These are phyloP conservation scores for Narcine bancroftii DNA, from an alignment of 2,113 vertebrate genomes.

Conservation along the genomic window DNA sequence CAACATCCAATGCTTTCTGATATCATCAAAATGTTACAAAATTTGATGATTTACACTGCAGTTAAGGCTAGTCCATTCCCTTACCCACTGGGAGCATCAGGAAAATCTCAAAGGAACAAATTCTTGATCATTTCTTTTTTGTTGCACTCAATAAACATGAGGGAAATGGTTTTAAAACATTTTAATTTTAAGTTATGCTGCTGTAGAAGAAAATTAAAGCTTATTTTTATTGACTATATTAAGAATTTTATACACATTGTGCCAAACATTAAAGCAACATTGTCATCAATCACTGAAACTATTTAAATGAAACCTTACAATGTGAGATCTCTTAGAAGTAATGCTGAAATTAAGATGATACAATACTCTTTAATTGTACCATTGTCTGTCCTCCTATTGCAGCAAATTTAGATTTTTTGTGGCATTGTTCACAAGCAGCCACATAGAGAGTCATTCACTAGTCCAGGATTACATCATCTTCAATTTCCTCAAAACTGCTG, in stretches of 20 bases:
- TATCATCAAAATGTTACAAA: neutral
- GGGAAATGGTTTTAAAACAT: no score
- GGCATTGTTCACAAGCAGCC: neutral
- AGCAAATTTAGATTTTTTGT: slow-evolving; percentile 11
- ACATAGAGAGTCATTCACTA: slow-evolving; percentile 13
- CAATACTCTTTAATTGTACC: neutral
- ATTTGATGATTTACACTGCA: neutral
- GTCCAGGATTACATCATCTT: neutral
- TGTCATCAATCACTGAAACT: slow-evolving; percentile 10
- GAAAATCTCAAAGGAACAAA: no score
- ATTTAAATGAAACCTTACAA: neutral
- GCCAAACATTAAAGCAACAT: neutral
- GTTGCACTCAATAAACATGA: no score
- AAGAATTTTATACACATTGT: neutral
- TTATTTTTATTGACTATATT: neutral
- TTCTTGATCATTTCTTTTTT: no score
- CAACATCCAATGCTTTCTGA: neutral
- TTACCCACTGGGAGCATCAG: neutral
- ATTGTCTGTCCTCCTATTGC: neutral
- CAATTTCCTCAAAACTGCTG: neutral
- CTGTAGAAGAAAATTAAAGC: neutral
- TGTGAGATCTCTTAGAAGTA: neutral
- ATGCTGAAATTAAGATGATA: neutral
- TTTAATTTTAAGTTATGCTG: neutral
- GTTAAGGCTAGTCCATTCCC: neutral